Evolutionary conservation across 2,113 vertebrate species (phyloP), one percentile per base, ranked within the genome.

Genomic region (Xyrauchen texanus): DNA sequence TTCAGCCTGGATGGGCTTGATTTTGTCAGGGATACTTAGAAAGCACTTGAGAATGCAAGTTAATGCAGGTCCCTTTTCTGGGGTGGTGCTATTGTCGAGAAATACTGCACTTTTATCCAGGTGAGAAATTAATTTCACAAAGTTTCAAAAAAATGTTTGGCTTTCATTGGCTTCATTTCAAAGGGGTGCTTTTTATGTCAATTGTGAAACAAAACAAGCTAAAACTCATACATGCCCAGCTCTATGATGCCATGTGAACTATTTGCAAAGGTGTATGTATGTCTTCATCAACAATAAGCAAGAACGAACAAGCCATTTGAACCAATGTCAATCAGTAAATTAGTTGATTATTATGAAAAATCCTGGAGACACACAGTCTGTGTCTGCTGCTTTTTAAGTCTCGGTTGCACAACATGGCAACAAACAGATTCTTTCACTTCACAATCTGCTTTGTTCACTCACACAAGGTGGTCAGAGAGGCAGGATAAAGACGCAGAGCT

Each of bases 251-350:
- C 15, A 13, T 10, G 11, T n/a, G 9, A 15, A 44, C 69, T 7
- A 16, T 71, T 73, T 44, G 45, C 70, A 73, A 73, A 13, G 21
- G 49, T 44, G 8, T 53, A 45, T 12, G 16, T 72, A 60, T 34
- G 47, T 55, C 55, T 60, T 60, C 55, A 60, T 57, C 12, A 72
- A 72, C 70, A 72, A 58, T 7, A 72, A 21, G n/a, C 70, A 72
- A 60, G 70, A 72, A 72, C 70, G 60, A 60, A 72, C 70, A 72
- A 60, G 55, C 12, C 44, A 16, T 47, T 71, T 60, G 55, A 72
- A 15, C 9, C 4, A 34, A 34, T 34, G 21, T 34, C 21, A 34
- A 34, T 34, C 21, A 34, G 21, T 34, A 60, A 46, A 72, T 47
- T n/a, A 15, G 13, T 13, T 15, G 9, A 53, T 10, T 55, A 71